A percentile compares a stretch with the other conserved stretches of the same genome.
phyloP scores from a whole-genome alignment of 30 jellyfish, hydroid and myxozoan genomes.

The Hydra vulgaris region DNA sequence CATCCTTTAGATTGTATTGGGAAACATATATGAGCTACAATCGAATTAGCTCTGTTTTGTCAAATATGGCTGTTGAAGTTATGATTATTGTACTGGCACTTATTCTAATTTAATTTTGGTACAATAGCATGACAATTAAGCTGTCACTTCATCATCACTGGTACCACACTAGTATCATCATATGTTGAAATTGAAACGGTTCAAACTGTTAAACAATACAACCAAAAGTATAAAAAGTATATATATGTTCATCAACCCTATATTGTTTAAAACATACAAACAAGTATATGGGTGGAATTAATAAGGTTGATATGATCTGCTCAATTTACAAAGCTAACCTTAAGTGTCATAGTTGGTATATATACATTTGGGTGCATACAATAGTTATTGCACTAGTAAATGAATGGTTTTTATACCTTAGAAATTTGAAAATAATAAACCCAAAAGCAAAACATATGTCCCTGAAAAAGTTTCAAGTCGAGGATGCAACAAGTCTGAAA shows the following conservation, averaged over 20 bases:
- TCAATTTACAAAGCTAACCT: slow-evolving; percentile 3
- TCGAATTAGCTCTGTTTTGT: neutral
- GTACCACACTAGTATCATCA: slow-evolving; percentile 10
- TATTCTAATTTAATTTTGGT: slow-evolving; percentile 7
- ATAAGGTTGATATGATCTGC: slow-evolving; percentile 26
- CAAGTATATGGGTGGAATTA: slow-evolving; percentile 29
- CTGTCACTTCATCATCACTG: too few species aligned
- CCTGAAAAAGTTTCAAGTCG: slow-evolving; percentile 3
- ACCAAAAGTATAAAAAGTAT: neutral
- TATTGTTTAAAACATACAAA: too few species aligned
- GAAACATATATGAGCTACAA: too few species aligned
- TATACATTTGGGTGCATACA: slow-evolving; percentile 11
- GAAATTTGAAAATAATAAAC: neutral
- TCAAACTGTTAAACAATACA: slow-evolving; percentile 6
- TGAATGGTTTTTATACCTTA: slow-evolving; percentile 13
- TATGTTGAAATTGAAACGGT: slow-evolving; percentile 19
- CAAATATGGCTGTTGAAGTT: slow-evolving; percentile 13
- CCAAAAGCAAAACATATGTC: slow-evolving; percentile 18
- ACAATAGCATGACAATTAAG: slow-evolving; percentile 16
- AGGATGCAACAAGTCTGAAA: neutral
- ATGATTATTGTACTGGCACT: slow-evolving; percentile 2
- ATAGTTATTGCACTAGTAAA: slow-evolving; percentile 4
- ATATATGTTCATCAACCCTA: too few species aligned
- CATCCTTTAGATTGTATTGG: too few species aligned
- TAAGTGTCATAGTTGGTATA: slow-evolving; percentile 14